Conservation (phyloP, 2,113 vertebrate genomes). For the Trinectes maculatus region DNA sequence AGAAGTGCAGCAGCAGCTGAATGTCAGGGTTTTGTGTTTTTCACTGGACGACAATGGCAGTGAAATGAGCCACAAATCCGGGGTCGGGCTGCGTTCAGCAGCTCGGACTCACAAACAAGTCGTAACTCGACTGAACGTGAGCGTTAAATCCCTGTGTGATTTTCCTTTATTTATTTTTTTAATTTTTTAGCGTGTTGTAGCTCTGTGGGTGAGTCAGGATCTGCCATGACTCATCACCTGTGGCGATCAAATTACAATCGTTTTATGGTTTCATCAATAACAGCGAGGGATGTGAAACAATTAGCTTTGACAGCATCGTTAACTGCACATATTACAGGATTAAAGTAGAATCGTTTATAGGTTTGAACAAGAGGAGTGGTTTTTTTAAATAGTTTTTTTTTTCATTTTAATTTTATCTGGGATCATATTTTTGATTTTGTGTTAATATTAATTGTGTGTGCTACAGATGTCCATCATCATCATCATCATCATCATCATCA, state of each 20-base stretch:
- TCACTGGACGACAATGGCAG: constrained; percentile 71
- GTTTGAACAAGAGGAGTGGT: not conserved
- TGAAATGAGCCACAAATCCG: constrained; percentile 59
- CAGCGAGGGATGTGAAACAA: not conserved
- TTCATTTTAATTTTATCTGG: not conserved
- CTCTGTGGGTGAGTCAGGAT: constrained; percentile 14
- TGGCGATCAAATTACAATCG: constrained; percentile 28
- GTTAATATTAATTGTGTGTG: constrained; percentile 12
- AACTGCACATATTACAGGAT: not conserved
- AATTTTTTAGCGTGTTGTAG: constrained; percentile 5
- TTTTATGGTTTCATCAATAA: constrained; percentile 40
- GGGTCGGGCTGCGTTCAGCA: constrained; percentile 35
- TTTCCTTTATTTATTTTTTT: no score
- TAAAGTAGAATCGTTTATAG: not conserved
- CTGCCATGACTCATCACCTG: constrained; percentile 66
- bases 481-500: constrained; percentile 25
- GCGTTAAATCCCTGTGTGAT: constrained; percentile 30
- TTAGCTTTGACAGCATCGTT: not conserved
- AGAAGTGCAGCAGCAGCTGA: constrained; percentile 79
- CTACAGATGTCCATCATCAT: constrained; percentile 18
- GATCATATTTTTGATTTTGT: not conserved
- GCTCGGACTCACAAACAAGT: constrained; percentile 8
- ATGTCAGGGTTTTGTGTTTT: constrained; percentile 65
- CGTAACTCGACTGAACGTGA: not conserved
- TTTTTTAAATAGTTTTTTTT: not conserved